phyloP scores from a whole-genome alignment of 1,140 invertebrate species.

The Chrysopa pallens region DNA sequence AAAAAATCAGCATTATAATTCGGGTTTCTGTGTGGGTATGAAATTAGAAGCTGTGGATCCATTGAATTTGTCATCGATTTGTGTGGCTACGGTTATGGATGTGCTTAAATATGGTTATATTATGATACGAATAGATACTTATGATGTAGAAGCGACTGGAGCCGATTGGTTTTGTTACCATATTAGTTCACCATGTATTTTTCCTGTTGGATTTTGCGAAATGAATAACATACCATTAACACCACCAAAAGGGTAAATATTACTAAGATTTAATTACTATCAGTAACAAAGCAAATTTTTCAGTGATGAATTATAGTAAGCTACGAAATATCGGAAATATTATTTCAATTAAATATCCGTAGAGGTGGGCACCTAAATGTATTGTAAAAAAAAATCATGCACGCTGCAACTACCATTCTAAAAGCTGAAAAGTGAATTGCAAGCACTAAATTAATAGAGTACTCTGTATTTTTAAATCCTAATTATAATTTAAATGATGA shows the following conservation, averaged over 20 bases:
- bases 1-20: constrained; percentile 19
- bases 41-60: constrained; percentile 95
- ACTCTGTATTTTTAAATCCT: no score
- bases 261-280: no score
- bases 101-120: constrained; percentile 82
- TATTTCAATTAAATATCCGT: no score
- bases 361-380: no score
- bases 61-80: constrained; percentile 82
- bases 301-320: no score
- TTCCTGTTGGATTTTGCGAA: constrained; percentile 87
- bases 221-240: constrained; percentile 67
- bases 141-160: constrained; percentile 63
- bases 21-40: constrained; percentile 72
- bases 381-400: no score
- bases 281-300: no score
- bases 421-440: no score
- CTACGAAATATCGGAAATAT: no score
- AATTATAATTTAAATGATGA: no score
- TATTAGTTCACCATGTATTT: constrained; percentile 79
- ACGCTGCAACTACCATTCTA: no score
- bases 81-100: constrained; percentile 87
- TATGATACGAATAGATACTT: constrained; percentile 90
- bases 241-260: constrained; percentile 70
- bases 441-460: no score
- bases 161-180: constrained; percentile 96